A percentile compares a stretch with the other conserved stretches of the same genome.
Evolutionary conservation across 2,797 vertebrate genomes (phyloP).

Genomic region (Austrolebias charrua): DNA sequence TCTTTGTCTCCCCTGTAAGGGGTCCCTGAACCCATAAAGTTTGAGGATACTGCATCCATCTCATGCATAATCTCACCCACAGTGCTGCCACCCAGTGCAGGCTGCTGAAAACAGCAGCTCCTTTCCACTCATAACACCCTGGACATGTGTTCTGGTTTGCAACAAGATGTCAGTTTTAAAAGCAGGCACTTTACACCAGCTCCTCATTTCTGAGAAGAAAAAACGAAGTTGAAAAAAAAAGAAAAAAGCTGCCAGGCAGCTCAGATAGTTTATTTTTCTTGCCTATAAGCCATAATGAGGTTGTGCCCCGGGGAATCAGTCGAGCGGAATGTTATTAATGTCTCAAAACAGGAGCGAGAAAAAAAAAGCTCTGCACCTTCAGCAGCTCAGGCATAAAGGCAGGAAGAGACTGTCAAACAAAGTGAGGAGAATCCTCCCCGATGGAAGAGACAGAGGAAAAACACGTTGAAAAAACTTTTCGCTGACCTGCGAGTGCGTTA

Average conservation of each 20-base stretch:
- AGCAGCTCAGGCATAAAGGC: slow-evolving; percentile 72
- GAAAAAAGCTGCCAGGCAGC: slow-evolving; percentile 55
- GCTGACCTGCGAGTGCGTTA: slow-evolving; percentile 27
- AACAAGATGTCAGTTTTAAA: not conserved
- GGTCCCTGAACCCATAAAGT: too few species aligned
- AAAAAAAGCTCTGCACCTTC: slow-evolving; percentile 76
- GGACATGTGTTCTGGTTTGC: too few species aligned
- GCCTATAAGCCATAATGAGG: slow-evolving; percentile 81
- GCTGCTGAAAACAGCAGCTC: slow-evolving; percentile 54
- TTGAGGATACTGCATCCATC: not conserved
- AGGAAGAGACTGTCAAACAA: slow-evolving; percentile 85
- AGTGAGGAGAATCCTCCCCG: slow-evolving; percentile 83
- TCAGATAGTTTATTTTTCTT: slow-evolving; percentile 71
- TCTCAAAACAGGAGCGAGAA: slow-evolving; percentile 74
- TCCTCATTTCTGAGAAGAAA: slow-evolving; percentile 44
- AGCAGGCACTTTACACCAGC: slow-evolving; percentile 53
- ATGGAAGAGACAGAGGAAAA: slow-evolving; percentile 35
- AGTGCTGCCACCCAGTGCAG: slow-evolving; percentile 70
- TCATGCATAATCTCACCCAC: slow-evolving; percentile 34
- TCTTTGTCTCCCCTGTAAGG: too few species aligned
- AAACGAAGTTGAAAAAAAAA: slow-evolving; percentile 10
- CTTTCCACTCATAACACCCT: slow-evolving; percentile 35
- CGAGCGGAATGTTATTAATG: slow-evolving; percentile 80
- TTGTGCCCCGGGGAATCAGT: slow-evolving; percentile 80
- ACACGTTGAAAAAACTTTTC: slow-evolving; percentile 30